Percentiles rank a stretch among this genome's conserved stretches.
Conservation (phyloP, 2,888 invertebrate genomes). For the Acrocyrtus sp. region DNA sequence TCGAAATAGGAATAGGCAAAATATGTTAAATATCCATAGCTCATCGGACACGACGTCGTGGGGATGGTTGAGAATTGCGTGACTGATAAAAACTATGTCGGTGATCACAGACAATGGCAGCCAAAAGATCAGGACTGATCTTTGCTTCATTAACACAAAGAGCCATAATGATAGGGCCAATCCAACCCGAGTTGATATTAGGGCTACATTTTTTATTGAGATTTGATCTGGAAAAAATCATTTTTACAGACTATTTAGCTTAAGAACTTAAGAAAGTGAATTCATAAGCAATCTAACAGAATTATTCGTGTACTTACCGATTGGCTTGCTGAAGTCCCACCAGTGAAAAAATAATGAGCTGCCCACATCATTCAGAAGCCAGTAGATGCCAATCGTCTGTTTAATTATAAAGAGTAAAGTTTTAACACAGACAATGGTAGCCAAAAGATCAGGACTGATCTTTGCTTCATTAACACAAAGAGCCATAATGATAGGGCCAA, state of each 20-base stretch:
- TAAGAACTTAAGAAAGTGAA: neutral
- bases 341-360: constrained; percentile 41
- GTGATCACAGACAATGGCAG: constrained; percentile 49
- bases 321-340: constrained; percentile 14
- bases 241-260: neutral
- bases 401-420: neutral
- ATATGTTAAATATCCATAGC: constrained; percentile 48
- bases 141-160: constrained; percentile 46
- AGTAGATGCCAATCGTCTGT: constrained; percentile 39
- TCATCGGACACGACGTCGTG: constrained; percentile 43
- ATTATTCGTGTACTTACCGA: constrained; percentile 26
- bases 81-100: constrained; percentile 32
- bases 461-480: constrained; percentile 46
- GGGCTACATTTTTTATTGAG: constrained; percentile 27
- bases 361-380: constrained; percentile 45
- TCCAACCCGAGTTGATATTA: constrained; percentile 17
- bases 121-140: constrained; percentile 43
- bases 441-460: constrained; percentile 43
- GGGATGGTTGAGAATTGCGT: constrained; percentile 36
- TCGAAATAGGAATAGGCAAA: constrained; percentile 43
- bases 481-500: constrained; percentile 41
- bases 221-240: constrained; percentile 29
- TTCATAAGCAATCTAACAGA: neutral
- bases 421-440: constrained; percentile 52
- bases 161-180: constrained; percentile 41